These are phyloP conservation scores for Anguilla obscura DNA, from an alignment of 2,797 vertebrate genomes.

Conservation along the genomic window DNA sequence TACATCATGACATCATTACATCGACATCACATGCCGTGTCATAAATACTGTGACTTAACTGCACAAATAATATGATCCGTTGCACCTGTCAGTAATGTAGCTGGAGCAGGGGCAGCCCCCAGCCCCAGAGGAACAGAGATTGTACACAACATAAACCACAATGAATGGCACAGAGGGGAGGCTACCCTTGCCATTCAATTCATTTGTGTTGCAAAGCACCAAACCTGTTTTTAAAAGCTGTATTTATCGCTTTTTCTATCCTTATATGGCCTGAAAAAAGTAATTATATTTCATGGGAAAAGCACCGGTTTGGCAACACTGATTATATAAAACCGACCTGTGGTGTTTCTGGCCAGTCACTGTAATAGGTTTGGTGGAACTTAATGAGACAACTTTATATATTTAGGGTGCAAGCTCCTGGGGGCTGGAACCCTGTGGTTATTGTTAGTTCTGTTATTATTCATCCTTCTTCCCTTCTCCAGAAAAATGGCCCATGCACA, in stretches of 20 bases:
- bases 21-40: background rate
- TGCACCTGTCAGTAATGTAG: background rate
- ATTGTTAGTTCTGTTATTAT: too few relatives aligned
- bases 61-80: background rate
- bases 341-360: too few relatives aligned
- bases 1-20: background rate
- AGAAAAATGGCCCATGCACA: too few relatives aligned
- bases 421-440: too few relatives aligned
- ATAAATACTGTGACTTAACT: conserved; percentile 4
- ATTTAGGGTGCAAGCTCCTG: too few relatives aligned
- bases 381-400: too few relatives aligned
- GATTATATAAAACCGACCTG: too few relatives aligned
- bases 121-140: background rate
- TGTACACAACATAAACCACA: conserved; percentile 1
- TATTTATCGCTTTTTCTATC: background rate
- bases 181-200: background rate
- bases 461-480: too few relatives aligned
- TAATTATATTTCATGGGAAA: too few relatives aligned
- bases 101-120: background rate
- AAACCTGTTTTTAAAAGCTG: background rate
- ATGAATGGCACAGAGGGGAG: background rate
- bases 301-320: too few relatives aligned
- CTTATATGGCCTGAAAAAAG: background rate
- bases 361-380: too few relatives aligned
- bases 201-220: background rate